These are phyloP conservation scores for Passer domesticus DNA, from an alignment of 2,113 vertebrate genomes.

Conservation along the genomic window DNA sequence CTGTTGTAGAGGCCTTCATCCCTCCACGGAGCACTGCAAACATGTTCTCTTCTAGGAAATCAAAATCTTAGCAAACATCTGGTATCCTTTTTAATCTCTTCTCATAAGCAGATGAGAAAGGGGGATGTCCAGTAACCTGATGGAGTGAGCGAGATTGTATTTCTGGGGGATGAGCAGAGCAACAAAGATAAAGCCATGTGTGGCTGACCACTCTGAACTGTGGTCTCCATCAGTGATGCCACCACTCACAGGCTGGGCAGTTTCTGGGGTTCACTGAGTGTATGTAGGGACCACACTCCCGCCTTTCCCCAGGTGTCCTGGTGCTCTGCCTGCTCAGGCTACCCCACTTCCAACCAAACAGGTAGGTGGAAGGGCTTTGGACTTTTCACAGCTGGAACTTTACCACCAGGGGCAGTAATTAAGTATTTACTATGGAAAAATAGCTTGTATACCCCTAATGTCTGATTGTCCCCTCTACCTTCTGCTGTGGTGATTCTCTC, in stretches of 20 bases:
- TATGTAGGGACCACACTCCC: fast-evolving
- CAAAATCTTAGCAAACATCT: not conserved
- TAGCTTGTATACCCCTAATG: not conserved
- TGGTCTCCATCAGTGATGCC: not conserved
- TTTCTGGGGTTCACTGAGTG: not conserved
- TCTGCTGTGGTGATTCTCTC: not conserved
- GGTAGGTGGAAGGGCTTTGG: not conserved
- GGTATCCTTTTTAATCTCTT: not conserved
- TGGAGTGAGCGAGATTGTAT: not conserved
- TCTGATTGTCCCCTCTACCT: not conserved
- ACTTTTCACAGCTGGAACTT: not conserved
- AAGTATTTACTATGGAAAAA: not conserved
- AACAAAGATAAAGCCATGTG: fast-evolving
- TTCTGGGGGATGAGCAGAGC: not conserved
- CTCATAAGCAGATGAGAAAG: not conserved
- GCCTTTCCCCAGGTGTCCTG: not conserved
- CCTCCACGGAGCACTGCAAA: not conserved
- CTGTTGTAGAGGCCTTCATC: not conserved
- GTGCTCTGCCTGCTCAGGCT: not conserved
- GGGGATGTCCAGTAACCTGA: not conserved
- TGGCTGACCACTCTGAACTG: not conserved
- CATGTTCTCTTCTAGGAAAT: not conserved
- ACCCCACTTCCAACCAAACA: not conserved
- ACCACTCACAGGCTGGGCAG: not conserved
- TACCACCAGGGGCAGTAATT: not conserved